Percentiles rank a stretch among this genome's conserved stretches.
Evolutionary conservation across 2,797 vertebrate species (phyloP).

Genomic region (Halcyon leucocephala): DNA sequence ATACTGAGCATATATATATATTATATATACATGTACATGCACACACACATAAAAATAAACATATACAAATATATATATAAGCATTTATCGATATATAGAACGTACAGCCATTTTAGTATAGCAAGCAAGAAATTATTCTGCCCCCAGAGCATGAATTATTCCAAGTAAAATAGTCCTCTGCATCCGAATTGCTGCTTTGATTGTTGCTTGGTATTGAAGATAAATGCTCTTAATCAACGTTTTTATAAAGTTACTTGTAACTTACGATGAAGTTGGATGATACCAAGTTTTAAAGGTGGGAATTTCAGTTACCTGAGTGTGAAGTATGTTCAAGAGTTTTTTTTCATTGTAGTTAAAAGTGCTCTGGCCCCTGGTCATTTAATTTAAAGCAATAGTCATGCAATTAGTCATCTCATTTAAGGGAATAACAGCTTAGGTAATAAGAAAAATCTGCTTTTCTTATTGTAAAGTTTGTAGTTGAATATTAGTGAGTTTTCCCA

Average conservation of each 20-base stretch:
- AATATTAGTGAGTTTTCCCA: not conserved
- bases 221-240: not conserved
- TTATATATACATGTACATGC: too few relatives aligned
- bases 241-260: not conserved
- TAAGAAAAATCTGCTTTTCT: constrained; percentile 2
- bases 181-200: not conserved
- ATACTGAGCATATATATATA: not conserved
- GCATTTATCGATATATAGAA: not conserved
- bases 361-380: not conserved
- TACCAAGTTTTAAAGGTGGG: not conserved
- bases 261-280: not conserved
- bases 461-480: not conserved
- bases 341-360: not conserved
- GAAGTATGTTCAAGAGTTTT: not conserved
- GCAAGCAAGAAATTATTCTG: not conserved
- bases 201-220: not conserved
- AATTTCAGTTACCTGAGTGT: not conserved
- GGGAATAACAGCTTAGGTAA: not conserved
- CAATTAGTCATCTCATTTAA: constrained; percentile 33
- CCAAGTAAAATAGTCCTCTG: not conserved
- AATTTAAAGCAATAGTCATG: constrained; percentile 2
- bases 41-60: not conserved
- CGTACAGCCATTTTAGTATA: not conserved
- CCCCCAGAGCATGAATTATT: not conserved
- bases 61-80: not conserved